Conservation (phyloP, 1,140 invertebrate species). For the Sycobia sp. region DNA sequence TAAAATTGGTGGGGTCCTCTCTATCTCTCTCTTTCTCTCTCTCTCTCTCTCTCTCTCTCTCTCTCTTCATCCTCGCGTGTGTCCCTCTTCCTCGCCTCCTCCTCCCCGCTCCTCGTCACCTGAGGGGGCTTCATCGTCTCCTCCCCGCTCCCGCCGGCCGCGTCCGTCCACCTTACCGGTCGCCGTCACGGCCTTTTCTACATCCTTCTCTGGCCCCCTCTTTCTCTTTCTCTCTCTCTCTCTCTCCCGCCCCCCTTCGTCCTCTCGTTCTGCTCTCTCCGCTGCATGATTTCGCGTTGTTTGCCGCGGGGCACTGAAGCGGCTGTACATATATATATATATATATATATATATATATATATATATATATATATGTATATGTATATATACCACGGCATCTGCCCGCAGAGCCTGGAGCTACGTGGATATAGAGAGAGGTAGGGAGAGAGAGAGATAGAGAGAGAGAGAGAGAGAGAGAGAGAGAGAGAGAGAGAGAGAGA, state of each 20-base stretch:
- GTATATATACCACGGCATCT: slow-evolving; percentile 52
- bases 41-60: too few relatives aligned
- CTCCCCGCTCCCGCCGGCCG: slow-evolving; percentile 8
- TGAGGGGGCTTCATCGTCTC: too few relatives aligned
- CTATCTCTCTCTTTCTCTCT: too few relatives aligned
- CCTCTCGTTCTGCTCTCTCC: slow-evolving; percentile 37
- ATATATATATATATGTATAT: too few relatives aligned
- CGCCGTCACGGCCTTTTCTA: slow-evolving; percentile 16
- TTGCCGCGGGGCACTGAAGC: slow-evolving; percentile 49
- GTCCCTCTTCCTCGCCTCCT: neutral
- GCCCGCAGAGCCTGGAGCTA: slow-evolving; percentile 51
- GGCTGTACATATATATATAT: too few relatives aligned
- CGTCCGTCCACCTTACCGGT: slow-evolving; percentile 30
- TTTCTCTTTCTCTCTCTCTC: too few relatives aligned
- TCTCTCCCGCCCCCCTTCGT: neutral
- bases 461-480: neutral
- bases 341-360: too few relatives aligned
- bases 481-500: neutral
- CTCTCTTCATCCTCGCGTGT: slow-evolving; percentile 12
- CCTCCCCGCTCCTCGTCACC: slow-evolving; percentile 22
- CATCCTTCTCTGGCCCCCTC: too few relatives aligned
- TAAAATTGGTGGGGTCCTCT: neutral
- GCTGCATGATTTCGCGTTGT: slow-evolving; percentile 44
- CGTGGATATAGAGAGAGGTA: neutral
- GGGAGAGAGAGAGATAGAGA: neutral